A percentile compares a stretch with the other conserved stretches of the same genome.
phyloP scores from a whole-genome alignment of 2,888 invertebrate genomes.

The Parthenolecanium corni region DNA sequence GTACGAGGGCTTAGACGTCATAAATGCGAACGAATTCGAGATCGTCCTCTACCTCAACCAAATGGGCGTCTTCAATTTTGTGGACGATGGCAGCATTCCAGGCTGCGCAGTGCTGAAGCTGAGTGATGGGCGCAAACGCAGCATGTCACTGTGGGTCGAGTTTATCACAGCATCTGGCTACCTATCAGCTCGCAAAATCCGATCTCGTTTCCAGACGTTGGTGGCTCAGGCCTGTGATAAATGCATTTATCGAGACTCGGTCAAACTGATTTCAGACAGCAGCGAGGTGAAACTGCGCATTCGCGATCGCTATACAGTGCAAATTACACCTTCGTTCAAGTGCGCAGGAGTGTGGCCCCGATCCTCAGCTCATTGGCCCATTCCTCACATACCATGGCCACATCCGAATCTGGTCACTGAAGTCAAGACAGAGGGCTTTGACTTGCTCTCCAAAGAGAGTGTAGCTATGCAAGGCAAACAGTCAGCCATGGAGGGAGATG shows the following conservation, averaged over 20 bases:
- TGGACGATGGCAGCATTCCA: slow-evolving; percentile 69
- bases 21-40: slow-evolving; percentile 69
- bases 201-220: slow-evolving; percentile 67
- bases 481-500: slow-evolving; percentile 71
- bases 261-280: slow-evolving; percentile 72
- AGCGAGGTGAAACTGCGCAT: slow-evolving; percentile 68
- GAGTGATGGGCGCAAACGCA: slow-evolving; percentile 72
- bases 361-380: slow-evolving; percentile 71
- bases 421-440: slow-evolving; percentile 74
- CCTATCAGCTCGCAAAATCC: slow-evolving; percentile 68
- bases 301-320: slow-evolving; percentile 64
- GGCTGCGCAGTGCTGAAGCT: slow-evolving; percentile 74
- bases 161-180: slow-evolving; percentile 81
- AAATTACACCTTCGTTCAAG: slow-evolving; percentile 74
- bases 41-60: slow-evolving; percentile 74
- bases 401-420: slow-evolving; percentile 66
- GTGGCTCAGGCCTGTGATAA: slow-evolving; percentile 73
- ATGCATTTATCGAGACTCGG: slow-evolving; percentile 63
- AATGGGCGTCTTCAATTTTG: slow-evolving; percentile 86
- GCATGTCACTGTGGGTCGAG: slow-evolving; percentile 82
- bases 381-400: slow-evolving; percentile 67
- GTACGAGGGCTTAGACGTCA: slow-evolving; percentile 65
- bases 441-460: slow-evolving; percentile 63
- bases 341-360: slow-evolving; percentile 77
- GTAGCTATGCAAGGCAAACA: slow-evolving; percentile 57